Base-by-base conservation (phyloP, 2,113 vertebrate genomes). In the Synodontis membranacea region DNA sequence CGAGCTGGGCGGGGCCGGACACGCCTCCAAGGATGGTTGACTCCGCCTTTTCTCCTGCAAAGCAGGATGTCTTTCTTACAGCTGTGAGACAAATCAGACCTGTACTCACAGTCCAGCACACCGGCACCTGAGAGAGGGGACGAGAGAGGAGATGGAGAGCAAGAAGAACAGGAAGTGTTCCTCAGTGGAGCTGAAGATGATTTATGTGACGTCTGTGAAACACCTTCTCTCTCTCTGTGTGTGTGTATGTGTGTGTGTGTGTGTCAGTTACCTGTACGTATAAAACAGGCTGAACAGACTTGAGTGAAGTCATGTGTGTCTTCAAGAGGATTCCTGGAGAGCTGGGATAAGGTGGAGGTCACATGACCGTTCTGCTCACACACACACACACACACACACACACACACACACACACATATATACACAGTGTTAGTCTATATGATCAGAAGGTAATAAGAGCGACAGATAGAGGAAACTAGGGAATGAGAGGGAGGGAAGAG, bases 281-380 rank as follows among this genome's bases (percentile, higher is more conserved):
- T 94, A 86, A 96, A 98, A 93, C 98, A 99, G 87, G 93, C 90
- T 25, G 94, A 93, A 91, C 98, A 99, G 83, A 97, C 97, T 93
- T 96, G 97, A 91, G 96, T 96, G 94, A 99, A 99, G 81, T 97
- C 87, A 0, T 99, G 97, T 48, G 96, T 97, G 89, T 95, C 90
- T 0, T 95, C 94, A 90, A 99, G 89, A 0, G 97, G 96, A 88
- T 99, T 96, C 92, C 94, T 95, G 90, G 95, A 94, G 72, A 96
- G 94, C 88, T 94, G 87, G 62, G 95, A 93, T 0, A 95, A 94
- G 74, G 93, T 94, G 60, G 88, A 74, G 17, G 80, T 5, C 93
- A 91, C 89, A 91, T 92, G 89, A 90, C 89, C 81, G 87, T 92
- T 93, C 92, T 91, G 86, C 86, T 89, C 88, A 88, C 91, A 52